A percentile compares a stretch with the other conserved stretches of the same genome.
phyloP scores from a whole-genome alignment of 2,113 vertebrate species.

The Phodopus roborovskii region DNA sequence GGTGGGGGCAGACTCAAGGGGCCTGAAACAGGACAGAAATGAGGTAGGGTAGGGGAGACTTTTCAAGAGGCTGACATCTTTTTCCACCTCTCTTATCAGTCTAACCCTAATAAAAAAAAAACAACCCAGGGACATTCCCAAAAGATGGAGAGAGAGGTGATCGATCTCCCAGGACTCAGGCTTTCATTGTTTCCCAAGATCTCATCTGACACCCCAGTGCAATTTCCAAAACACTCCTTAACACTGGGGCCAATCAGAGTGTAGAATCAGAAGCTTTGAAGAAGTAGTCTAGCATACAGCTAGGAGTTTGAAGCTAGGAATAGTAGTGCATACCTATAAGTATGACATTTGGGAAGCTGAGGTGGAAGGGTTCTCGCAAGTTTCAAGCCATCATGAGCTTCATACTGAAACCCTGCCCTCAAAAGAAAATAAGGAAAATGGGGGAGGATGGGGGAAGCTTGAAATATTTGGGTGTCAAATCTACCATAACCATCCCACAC shows the following conservation, averaged over 20 bases:
- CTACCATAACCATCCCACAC: not conserved
- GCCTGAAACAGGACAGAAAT: not conserved
- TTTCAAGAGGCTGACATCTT: not conserved
- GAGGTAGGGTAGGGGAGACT: not conserved
- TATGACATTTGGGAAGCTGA: not conserved
- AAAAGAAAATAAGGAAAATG: not conserved
- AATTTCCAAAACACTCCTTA: constrained; percentile 21
- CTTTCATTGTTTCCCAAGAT: constrained; percentile 1
- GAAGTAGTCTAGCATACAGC: not conserved
- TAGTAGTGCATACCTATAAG: not conserved
- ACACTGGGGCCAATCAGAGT: not conserved
- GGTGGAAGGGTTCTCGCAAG: not conserved
- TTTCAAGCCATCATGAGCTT: not conserved
- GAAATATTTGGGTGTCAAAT: not conserved
- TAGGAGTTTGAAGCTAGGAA: not conserved
- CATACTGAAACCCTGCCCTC: not conserved
- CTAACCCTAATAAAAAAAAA: constrained; percentile 25
- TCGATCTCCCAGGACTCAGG: not conserved
- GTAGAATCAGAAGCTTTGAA: constrained; percentile 13
- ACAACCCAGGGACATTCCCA: not conserved
- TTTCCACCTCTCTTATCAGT: not conserved
- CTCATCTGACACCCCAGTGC: not conserved
- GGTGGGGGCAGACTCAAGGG: not conserved
- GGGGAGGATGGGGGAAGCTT: not conserved
- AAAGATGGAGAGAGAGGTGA: not conserved